A percentile compares a stretch with the other conserved stretches of the same genome.
Conservation (phyloP, 2,113 vertebrate genomes). For the Tachuris rubrigastra region DNA sequence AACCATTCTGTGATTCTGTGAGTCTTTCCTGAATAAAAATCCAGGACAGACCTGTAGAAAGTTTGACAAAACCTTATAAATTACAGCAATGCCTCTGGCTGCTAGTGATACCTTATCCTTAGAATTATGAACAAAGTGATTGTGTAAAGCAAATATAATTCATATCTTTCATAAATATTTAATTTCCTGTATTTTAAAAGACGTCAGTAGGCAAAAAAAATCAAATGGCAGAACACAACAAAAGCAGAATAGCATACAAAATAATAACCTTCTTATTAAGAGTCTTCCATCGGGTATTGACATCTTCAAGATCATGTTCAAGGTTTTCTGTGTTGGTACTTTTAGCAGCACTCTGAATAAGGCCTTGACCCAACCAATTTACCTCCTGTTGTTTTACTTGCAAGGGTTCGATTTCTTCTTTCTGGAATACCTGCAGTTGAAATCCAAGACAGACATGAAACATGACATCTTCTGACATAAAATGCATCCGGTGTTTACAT, state of each 20-base stretch:
- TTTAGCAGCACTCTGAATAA: slow-evolving; percentile 92
- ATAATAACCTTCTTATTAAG: slow-evolving; percentile 92
- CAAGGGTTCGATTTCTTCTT: slow-evolving; percentile 91
- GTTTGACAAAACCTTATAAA: background rate
- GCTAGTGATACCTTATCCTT: background rate
- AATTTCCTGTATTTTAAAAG: slow-evolving; percentile 37
- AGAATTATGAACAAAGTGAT: background rate
- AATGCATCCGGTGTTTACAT: background rate
- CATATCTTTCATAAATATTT: background rate
- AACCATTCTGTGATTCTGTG: background rate
- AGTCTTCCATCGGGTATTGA: slow-evolving; percentile 90
- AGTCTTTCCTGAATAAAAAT: background rate
- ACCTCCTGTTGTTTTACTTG: slow-evolving; percentile 90
- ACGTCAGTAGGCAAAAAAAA: background rate
- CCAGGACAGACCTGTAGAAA: background rate
- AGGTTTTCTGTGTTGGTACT: slow-evolving; percentile 83
- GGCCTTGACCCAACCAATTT: slow-evolving; percentile 89
- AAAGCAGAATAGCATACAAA: background rate
- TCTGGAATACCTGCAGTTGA: slow-evolving; percentile 88
- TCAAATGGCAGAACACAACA: background rate
- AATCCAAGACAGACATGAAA: slow-evolving; percentile 12
- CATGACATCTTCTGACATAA: background rate
- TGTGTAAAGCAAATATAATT: background rate
- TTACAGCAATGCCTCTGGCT: background rate
- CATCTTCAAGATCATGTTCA: slow-evolving; percentile 87